phyloP scores from a whole-genome alignment of 1,140 invertebrate species.

The Diabrotica virgifera region DNA sequence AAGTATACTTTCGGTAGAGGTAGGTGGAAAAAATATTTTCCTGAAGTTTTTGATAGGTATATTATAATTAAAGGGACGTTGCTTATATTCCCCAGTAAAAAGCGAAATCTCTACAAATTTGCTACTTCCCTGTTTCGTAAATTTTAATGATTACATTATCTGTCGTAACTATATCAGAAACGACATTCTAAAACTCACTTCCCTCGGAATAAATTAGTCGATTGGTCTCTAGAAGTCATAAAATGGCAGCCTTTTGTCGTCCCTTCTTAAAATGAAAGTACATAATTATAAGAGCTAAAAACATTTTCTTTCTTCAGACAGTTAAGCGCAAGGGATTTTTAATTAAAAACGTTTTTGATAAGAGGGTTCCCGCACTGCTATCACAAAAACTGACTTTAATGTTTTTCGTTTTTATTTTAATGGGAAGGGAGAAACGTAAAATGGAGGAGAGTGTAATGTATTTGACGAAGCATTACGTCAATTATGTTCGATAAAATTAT shows the following conservation, averaged over 20 bases:
- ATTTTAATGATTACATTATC: background rate
- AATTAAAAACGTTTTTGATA: conserved; percentile 1
- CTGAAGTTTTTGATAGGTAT: no score
- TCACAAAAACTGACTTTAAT: conserved; percentile 1
- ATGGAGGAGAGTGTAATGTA: background rate
- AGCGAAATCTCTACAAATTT: background rate
- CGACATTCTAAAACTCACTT: background rate
- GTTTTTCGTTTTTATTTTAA: conserved; percentile 1
- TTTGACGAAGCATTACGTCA: background rate
- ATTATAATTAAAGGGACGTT: no score
- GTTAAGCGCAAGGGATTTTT: background rate
- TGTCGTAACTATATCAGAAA: background rate
- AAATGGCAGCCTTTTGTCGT: background rate
- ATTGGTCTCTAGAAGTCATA: background rate
- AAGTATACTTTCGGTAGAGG: no score
- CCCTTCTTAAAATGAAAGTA: background rate
- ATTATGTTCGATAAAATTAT: conserved; percentile 1
- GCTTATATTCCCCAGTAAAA: no score
- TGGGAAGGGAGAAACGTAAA: background rate
- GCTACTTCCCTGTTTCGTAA: background rate
- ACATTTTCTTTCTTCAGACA: conserved; percentile 2
- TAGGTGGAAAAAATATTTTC: no score
- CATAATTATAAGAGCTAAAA: conserved; percentile 3
- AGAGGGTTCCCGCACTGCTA: background rate
- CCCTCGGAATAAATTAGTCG: background rate